phyloP scores from a whole-genome alignment of 2,113 vertebrate genomes.

The Brachyistius frenatus region DNA sequence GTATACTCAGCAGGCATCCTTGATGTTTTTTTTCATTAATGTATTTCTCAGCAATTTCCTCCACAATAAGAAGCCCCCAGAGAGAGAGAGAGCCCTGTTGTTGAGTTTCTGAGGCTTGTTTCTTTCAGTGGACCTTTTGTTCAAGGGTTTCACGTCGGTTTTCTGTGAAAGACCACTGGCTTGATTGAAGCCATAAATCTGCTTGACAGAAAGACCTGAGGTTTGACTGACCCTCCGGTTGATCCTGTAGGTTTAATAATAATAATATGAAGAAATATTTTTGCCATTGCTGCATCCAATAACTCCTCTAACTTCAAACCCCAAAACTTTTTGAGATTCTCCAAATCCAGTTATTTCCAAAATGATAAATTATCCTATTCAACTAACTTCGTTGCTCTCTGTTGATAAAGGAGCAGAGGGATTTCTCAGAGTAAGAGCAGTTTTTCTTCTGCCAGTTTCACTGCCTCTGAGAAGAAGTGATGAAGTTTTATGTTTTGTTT shows the following conservation, averaged over 20 bases:
- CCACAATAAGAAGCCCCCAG: background rate
- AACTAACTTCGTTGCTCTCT: too few species aligned
- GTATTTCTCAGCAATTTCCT: slow-evolving; percentile 29
- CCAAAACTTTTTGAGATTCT: slow-evolving; percentile 8
- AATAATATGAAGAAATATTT: slow-evolving; percentile 35
- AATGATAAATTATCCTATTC: too few species aligned
- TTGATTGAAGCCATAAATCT: slow-evolving; percentile 73
- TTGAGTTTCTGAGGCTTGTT: slow-evolving; percentile 35
- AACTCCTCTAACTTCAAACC: slow-evolving; percentile 16
- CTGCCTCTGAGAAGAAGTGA: slow-evolving; percentile 10
- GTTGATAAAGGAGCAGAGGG: too few species aligned
- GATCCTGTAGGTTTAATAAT: slow-evolving; percentile 48
- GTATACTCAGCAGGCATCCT: background rate
- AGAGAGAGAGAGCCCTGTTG: slow-evolving; percentile 17
- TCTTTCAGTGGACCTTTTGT: slow-evolving; percentile 46
- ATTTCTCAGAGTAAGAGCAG: too few species aligned
- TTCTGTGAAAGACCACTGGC: slow-evolving; percentile 37
- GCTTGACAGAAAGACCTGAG: slow-evolving; percentile 58
- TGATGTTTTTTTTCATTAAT: background rate
- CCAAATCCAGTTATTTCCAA: too few species aligned
- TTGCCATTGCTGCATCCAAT: slow-evolving; percentile 19
- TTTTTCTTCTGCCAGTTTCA: background rate
- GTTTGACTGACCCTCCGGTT: slow-evolving; percentile 36
- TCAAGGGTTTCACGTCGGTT: slow-evolving; percentile 32
- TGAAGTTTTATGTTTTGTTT: background rate